Evolutionary conservation across 2,888 invertebrate genomes (phyloP), one percentile per base, ranked within the genome.

Genomic region (Drosophila heteroneura): DNA sequence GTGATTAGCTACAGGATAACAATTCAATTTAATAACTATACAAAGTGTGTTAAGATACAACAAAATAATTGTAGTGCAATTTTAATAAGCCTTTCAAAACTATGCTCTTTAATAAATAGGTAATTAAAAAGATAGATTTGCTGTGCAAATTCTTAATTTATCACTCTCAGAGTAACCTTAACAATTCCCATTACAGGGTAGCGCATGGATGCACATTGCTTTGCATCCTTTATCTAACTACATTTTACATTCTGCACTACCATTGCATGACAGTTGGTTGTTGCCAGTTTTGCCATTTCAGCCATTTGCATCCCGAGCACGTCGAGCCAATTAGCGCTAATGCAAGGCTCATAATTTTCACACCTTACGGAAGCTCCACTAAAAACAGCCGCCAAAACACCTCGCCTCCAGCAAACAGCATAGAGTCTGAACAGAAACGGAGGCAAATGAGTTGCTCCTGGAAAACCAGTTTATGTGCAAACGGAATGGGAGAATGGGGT

Each of bases 341-440:
- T 88, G 82, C 81, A 82, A 74, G 72, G 77, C 81, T 70, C 85
- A 78, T 85, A 74, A 85, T 86, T 84, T 85, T 89, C 73, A 80
- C 86, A 84, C 87, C 89, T 84, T 80, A 67, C 73, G 80, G 71
- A 64, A 26, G 70, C 39, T 19, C 37, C 0, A n/a, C 57, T 60
- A 65, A 76, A 76, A 70, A 53, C 54, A 47, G 60, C 33, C 33
- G 39, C 33, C 22, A n/a, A n/a, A 33, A 16, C 47, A 22, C 49
- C 60, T 22, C 19, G 39, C 62, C 59, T 51, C 35, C 30, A 30
- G n/a, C 39, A n/a, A n/a, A 12, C 32, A 19, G 26, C 52, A 49
- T 57, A 51, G 41, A n/a, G 71, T 51, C 52, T 22, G 58, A 54
- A 59, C 67, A 37, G 53, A 49, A 58, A 58, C 49, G 51, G 51